phyloP scores from a whole-genome alignment of 2,797 vertebrate genomes.

The Aeoliscus strigatus region DNA sequence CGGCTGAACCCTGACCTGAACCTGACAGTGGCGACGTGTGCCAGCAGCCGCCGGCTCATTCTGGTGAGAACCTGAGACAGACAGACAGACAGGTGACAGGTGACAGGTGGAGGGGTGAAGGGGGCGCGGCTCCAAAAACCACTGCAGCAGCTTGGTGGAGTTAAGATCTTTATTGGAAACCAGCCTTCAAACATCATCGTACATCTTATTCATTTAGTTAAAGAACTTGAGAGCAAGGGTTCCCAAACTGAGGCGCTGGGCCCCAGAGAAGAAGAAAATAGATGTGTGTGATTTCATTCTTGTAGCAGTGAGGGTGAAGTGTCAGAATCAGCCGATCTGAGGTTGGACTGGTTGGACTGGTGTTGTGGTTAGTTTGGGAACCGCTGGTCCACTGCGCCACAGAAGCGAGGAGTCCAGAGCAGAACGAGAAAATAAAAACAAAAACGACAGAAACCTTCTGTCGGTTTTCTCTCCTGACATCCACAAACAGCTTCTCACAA shows the following conservation, averaged over 20 bases:
- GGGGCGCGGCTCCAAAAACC: constrained; percentile 10
- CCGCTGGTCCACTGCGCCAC: constrained; percentile 25
- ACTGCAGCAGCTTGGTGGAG: constrained; percentile 35
- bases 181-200: constrained; percentile 55
- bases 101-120: too few species aligned
- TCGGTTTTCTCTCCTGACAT: background rate
- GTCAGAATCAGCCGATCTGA: constrained; percentile 13
- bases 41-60: too few species aligned
- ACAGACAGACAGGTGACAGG: too few species aligned
- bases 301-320: constrained; percentile 1
- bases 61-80: too few species aligned
- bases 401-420: constrained; percentile 16
- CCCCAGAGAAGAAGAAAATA: background rate
- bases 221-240: constrained; percentile 39
- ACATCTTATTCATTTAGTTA: constrained; percentile 47
- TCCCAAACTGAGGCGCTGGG: constrained; percentile 41
- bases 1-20: too few species aligned
- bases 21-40: too few species aligned
- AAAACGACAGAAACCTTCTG: constrained; percentile 39
- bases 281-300: background rate
- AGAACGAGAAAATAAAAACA: constrained; percentile 15
- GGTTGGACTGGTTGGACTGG: constrained; percentile 25
- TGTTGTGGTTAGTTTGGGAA: constrained; percentile 28
- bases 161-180: constrained; percentile 71
- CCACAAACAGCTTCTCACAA: constrained; percentile 21